Base-by-base conservation (phyloP, 2,888 invertebrate species). In the Beris chalybata region DNA sequence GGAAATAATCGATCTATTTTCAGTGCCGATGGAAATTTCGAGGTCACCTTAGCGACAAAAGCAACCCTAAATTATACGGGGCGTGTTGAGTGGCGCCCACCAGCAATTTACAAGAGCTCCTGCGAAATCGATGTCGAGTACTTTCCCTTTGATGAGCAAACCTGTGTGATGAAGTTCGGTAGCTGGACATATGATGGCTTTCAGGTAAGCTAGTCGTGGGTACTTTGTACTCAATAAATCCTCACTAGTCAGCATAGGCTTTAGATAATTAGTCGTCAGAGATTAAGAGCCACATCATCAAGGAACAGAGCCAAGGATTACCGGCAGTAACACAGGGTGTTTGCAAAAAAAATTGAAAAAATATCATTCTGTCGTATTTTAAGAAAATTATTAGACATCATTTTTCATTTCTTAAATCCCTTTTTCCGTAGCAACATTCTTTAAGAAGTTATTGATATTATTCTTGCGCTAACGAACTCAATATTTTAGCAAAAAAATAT, bases 91-190 rank as follows among this genome's bases (percentile, higher is more conserved):
- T 93, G 93, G 93, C 92, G 92, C 76, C 95, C 95, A 66, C 95
- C 95, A 47, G 94, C 93, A 73, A 93, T 95, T 77, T 94, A 93
- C 83, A 81, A 94, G 83, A 93, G 92, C 79, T 91, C 91, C 76
- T 92, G 92, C 78, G 90, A 91, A 82, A 92, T 92, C 76, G 90
- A 92, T 83, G 91, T 92, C 70, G 91, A 91, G 80, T 92, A 91
- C 81, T 92, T 92, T 80, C 92, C 92, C 32, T 92, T 92, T 80
- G 92, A 92, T 80, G 90, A 91, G 79, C 92, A 92, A 79, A 91
- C 91, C 68, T 92, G 92, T 81, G 89, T 91, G 76, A 91, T 92
- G 91, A 92, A 92, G 81, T 92, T 91, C 76, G 91, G 91, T 73
- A 80, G 79, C 72, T 92, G 92, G 92, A 91, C 92, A 38, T 92